phyloP scores from a whole-genome alignment of 2,113 vertebrate species.

The Mus pahari region DNA sequence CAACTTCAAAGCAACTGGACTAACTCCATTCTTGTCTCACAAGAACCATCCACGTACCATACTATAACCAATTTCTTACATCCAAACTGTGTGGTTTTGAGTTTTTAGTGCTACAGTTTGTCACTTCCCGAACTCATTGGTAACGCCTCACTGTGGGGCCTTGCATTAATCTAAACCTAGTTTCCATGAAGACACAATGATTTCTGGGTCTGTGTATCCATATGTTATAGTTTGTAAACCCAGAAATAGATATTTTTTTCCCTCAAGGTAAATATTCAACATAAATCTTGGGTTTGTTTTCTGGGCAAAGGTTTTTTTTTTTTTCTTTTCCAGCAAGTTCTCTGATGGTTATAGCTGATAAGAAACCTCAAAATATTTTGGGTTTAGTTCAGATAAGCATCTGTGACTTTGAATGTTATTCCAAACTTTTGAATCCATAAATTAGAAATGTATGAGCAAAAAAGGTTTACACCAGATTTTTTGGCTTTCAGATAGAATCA shows the following conservation, averaged over 20 bases:
- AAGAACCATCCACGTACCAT: not conserved
- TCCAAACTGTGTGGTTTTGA: slow-evolving; percentile 10
- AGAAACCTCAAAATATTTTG: slow-evolving; percentile 75
- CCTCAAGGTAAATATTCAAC: slow-evolving; percentile 65
- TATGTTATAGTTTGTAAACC: slow-evolving; percentile 49
- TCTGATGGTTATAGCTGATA: slow-evolving; percentile 76
- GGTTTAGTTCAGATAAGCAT: slow-evolving; percentile 79
- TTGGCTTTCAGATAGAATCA: slow-evolving; percentile 74
- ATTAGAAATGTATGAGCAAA: slow-evolving; percentile 81
- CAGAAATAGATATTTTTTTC: slow-evolving; percentile 50
- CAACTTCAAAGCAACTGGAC: not conserved
- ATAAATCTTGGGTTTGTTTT: slow-evolving; percentile 5
- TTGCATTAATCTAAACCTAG: slow-evolving; percentile 45
- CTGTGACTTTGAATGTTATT: slow-evolving; percentile 81
- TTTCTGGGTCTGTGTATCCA: not conserved
- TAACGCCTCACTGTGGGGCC: not conserved
- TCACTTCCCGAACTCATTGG: slow-evolving; percentile 1
- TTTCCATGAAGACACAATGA: slow-evolving; percentile 21
- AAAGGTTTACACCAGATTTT: slow-evolving; percentile 71
- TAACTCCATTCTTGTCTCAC: not conserved
- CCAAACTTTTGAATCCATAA: slow-evolving; percentile 77
- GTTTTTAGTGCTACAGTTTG: not conserved
- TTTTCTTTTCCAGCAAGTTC: slow-evolving; percentile 50
- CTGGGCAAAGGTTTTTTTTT: slow-evolving; percentile 34
- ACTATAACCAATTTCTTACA: not conserved